Evolutionary conservation across 2,888 invertebrate genomes (phyloP), one percentile per base, ranked within the genome.

Genomic region (Petrolisthes cinctipes): DNA sequence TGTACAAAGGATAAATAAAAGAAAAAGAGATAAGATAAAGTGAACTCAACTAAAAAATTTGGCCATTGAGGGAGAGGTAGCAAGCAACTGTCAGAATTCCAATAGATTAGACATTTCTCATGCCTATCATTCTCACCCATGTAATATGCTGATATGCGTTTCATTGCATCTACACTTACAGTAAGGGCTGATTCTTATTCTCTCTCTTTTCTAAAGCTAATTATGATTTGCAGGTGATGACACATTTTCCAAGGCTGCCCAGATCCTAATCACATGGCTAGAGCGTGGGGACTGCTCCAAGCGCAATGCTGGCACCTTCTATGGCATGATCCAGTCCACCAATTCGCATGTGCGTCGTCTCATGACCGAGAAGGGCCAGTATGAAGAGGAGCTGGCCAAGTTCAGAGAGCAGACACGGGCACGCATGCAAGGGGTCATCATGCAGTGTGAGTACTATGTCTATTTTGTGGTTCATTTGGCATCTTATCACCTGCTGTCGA

Each of bases 211-310:
- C 20, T 37, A 20, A 37, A 37, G 37, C 37, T 37, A 37, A 37
- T 37, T 37, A 37, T 37, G 37, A 37, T 37, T 37, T 37, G 37
- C 85, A 85, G 89, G 85, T 6, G 90, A 90, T 71, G 89, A 87
- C 37, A 88, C 87, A 61, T 91, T 91, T 71, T 86, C 89, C 9
- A 89, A 91, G 85, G 90, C 89, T 7, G 91, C 89, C 17, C 87
- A 89, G 94, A 95, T 97, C 53, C 95, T 98, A 56, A 95, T 97
- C 68, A 95, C 96, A 0, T 99, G 98, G 98, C 93, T 99, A 91
- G 98, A 98, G 92, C 95, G 98, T 14, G 98, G 98, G 0, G 98
- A 98, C 92, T 98, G 98, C 92, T 96, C 95, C 80, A 98, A 98
- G 93, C 95, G 97, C 90, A 98, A 97, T 93, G 95, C 97, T 2